Evolutionary conservation across 2,797 vertebrate species (phyloP), one percentile per base, ranked within the genome.

Genomic region (Dendrocincla fuliginosa): DNA sequence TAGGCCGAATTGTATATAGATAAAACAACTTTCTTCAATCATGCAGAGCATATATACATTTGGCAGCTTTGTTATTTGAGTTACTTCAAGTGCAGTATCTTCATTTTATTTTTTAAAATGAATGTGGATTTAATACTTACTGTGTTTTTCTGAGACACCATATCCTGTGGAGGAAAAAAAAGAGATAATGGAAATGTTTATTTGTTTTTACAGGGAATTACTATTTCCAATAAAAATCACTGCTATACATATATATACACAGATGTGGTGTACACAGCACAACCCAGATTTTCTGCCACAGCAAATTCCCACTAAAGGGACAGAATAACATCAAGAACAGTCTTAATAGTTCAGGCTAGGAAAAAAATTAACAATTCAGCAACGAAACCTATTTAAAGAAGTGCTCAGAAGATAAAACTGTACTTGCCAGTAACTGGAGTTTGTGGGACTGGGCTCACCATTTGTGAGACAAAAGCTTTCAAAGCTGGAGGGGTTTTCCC

Each of bases 61-160:
- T 83, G 27, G 19, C 15, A 91, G 33, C 7, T 60, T 76, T 81
- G 16, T 57, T 47, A 59, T 71, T 46, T 46, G 50, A 87, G 13
- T 47, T 86, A 6, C 19, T 94, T 94, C 41, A 73, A 85, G 80
- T 46, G 20, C 6, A 50, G 28, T 16, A 84, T 50, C 44, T n/a
- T 70, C 33, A 80, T 39, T 71, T 68, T 77, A 5, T 50, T 24
- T 81, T 88, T 89, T 78, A 86, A 87, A 97, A 96, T 83, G 5
- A 88, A 73, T n/a, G 27, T 85, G 63, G 79, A 93, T 96, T 93
- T 95, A 93, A 97, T 98, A 99, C 99, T 99, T 98, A 99, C 99
- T 98, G 98, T 99, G 97, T 99, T 99, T 97, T 99, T 99, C 95
- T 99, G 99, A 78, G 98, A 98, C 87, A 99, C 99, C 98, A 99